Base-by-base conservation (phyloP, 2,888 invertebrate genomes). In the Amiota communis region DNA sequence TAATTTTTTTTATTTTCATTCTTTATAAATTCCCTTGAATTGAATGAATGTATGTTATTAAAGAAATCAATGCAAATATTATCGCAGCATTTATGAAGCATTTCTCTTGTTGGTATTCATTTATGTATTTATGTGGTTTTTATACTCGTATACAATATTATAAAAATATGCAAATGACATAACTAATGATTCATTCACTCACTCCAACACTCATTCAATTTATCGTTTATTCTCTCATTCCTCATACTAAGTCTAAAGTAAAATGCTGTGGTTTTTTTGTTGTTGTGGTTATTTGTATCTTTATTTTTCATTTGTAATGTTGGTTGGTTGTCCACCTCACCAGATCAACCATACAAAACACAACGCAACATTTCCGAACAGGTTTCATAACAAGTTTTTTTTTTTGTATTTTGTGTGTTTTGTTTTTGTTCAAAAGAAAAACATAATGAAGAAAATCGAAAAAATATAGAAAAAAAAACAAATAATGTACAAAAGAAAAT, bases 161-260 rank as follows among this genome's bases (percentile, higher is more conserved):
- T 61, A 46, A 61, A 23, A 73, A 67, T 57, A 75, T 70, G 59
- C 67, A 78, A 79, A 75, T 80, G 72, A 76, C 49, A 72, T 77
- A 77, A n/a, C n/a, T n/a, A n/a, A 79, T 79, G 77, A 80, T 67
- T 78, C 77, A 78, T 71, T 63, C 46, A 49, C 46, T 10, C 70
- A 69, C 64, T 59, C 15, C 59, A 20, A 6, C 15, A 46, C 76
- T 76, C 73, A 80, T 76, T 53, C 80, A 36, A 36, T 36, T 36
- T 36, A 36, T 36, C 36, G 36, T 36, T 36, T 36, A 36, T 36
- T 36, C 8, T 36, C 36, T 36, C 36, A 36, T 36, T 36, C 36
- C 36, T 36, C 36, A 36, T 36, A 6, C 36, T 23, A 23, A 23
- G 23, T 36, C 0, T 36, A 36, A 36, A 36, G 36, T 23, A 36